Base-by-base conservation (phyloP, 2,888 invertebrate genomes). In the Fissipunctia ypsillon region DNA sequence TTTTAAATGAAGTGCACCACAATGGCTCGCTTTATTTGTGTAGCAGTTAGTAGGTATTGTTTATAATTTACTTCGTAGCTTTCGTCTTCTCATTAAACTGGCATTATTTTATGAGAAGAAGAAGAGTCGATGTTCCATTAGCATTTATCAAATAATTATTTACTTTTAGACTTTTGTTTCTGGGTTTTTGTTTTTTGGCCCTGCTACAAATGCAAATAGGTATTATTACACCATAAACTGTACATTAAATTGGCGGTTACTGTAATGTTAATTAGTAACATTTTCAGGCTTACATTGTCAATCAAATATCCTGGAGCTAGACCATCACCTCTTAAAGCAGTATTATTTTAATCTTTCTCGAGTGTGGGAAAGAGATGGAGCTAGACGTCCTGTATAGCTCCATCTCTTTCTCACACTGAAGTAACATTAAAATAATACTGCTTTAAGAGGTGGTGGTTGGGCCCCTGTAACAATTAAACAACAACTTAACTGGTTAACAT, bases 1-100 rank as follows among this genome's bases (percentile, higher is more conserved):
- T 70, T 78, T 71, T 82, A 56, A 81, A 81, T 69, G 12, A 78
- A 78, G 70, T 41, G 38, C 69, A 45, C 71, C 59, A 43, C 66
- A 74, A 52, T 69, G 52, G 66, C 16, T 63, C n/a, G 25, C 52
- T 74, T 59, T 66, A 73, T 77, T 81, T 80, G 35, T 43, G 28
- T 22, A 38, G 35, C 28, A 38, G n/a, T 78, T 66, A 38, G 4
- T 38, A 52, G 38, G 7, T 43, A 59, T 45, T 38, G 22, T 70
- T 45, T 31, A 38, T 43, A 35, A 41, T 54, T 45, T 35, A 64
- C 31, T 64, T 41, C 14, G 19, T 43, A 19, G 48, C 25, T 64
- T 70, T 70, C n/a, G 41, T 68, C 7, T 74, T 35, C 19, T 56
- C 59, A 28, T 50, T 61, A 31, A 22, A n/a, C 19, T 0, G 22